A percentile compares a stretch with the other conserved stretches of the same genome.
These are phyloP conservation scores for Calcarius lapponicus DNA, from an alignment of 2,797 vertebrate genomes.

Conservation along the genomic window DNA sequence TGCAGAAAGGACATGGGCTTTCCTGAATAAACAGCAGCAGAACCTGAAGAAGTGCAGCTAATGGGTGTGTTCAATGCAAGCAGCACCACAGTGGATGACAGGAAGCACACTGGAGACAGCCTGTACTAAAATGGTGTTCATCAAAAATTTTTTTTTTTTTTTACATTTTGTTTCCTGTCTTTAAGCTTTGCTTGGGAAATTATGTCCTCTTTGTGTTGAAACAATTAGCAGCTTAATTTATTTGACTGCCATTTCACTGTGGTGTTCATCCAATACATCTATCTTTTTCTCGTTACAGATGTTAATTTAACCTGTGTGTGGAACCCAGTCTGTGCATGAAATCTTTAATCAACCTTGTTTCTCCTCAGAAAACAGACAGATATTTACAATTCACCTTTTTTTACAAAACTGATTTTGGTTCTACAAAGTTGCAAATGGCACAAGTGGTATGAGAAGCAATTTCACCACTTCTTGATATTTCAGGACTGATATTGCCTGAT, in stretches of 20 bases:
- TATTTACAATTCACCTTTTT: neutral
- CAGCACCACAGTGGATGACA: neutral
- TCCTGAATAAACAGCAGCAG: neutral
- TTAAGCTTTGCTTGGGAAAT: neutral
- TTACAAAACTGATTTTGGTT: neutral
- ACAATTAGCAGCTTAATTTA: neutral
- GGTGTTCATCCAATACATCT: neutral
- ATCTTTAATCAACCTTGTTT: neutral
- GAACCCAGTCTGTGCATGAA: neutral
- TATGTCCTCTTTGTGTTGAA: neutral
- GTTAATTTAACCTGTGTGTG: neutral
- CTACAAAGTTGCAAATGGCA: neutral
- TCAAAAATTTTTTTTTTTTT: neutral
- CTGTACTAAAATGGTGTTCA: neutral
- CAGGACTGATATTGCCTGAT: neutral
- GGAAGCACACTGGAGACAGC: neutral
- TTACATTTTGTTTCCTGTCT: neutral
- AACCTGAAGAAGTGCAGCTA: neutral
- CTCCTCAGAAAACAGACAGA: neutral
- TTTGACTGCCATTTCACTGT: conserved; percentile 8
- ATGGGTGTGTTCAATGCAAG: neutral
- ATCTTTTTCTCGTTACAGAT: neutral
- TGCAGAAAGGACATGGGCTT: neutral
- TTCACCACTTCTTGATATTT: neutral
- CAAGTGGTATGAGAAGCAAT: neutral